Conservation (phyloP, 2,888 invertebrate species). For the Allolobophora icterica region DNA sequence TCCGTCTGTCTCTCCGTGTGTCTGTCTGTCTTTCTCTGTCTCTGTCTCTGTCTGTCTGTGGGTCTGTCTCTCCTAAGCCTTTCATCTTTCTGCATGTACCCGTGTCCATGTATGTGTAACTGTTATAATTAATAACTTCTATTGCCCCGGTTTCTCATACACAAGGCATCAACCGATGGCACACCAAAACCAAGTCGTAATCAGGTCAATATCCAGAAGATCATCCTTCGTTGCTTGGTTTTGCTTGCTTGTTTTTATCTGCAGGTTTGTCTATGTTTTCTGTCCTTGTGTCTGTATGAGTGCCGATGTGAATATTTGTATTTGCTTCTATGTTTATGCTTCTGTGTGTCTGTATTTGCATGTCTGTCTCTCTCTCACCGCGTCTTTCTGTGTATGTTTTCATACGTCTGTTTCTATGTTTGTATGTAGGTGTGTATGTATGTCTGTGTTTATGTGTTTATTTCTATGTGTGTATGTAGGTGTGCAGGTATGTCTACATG, state of each 20-base stretch:
- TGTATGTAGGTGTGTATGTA: too few relatives aligned
- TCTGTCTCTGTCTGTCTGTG: not conserved
- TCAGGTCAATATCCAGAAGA: too few relatives aligned
- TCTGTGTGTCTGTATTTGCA: not conserved
- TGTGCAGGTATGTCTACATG: not conserved
- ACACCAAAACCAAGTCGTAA: too few relatives aligned
- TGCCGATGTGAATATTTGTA: not conserved
- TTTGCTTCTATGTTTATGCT: not conserved
- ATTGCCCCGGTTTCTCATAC: too few relatives aligned
- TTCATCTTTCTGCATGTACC: too few relatives aligned
- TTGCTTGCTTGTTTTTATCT: not conserved
- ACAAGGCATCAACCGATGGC: too few relatives aligned
- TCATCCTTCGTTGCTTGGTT: too few relatives aligned
- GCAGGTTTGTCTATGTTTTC: too few relatives aligned
- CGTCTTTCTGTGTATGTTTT: not conserved
- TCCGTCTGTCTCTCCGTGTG: not conserved
- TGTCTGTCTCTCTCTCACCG: too few relatives aligned
- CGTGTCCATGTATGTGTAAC: too few relatives aligned
- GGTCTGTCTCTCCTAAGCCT: too few relatives aligned
- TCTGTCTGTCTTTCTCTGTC: not conserved
- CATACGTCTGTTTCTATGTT: not conserved
- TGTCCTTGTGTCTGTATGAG: not conserved
- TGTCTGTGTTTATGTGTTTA: not conserved
- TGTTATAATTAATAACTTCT: too few relatives aligned
- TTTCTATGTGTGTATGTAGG: not conserved